Evolutionary conservation across 2,797 vertebrate genomes (phyloP).

Genomic region (Muscicapa striata): DNA sequence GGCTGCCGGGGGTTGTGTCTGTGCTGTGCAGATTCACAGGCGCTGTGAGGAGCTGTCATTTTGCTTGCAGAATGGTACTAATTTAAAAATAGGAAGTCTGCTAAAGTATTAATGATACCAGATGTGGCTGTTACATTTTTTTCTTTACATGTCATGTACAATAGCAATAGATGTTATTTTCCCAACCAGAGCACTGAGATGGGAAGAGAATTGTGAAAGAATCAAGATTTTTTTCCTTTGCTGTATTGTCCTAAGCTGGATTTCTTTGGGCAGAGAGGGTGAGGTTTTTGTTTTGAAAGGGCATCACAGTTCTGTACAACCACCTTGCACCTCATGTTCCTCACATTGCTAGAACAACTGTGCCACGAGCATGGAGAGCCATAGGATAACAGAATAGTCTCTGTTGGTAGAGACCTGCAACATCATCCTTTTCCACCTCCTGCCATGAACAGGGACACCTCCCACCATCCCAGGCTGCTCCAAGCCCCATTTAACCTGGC

Average conservation of each 20-base stretch:
- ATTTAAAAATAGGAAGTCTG: conserved; percentile 61
- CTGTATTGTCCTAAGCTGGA: not conserved
- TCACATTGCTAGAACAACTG: not conserved
- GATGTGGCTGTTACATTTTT: conserved; percentile 49
- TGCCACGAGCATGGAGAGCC: fast-evolving
- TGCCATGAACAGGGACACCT: not conserved
- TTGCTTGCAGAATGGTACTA: conserved; percentile 53
- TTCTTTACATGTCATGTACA: conserved; percentile 50
- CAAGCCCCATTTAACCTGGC: not conserved
- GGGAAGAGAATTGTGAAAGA: not conserved
- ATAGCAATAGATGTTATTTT: conserved; percentile 8
- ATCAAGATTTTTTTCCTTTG: not conserved
- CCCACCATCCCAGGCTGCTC: not conserved
- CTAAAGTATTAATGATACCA: conserved; percentile 70
- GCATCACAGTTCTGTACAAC: not conserved
- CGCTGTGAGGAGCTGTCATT: conserved; percentile 51
- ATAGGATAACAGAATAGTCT: not conserved
- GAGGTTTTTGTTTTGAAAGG: not conserved
- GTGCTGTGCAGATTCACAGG: not conserved
- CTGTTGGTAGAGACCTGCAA: not conserved
- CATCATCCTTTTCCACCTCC: not conserved
- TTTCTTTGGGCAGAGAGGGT: not conserved
- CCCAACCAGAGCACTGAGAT: not conserved
- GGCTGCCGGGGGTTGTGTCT: not conserved
- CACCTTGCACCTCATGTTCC: not conserved